phyloP scores from a whole-genome alignment of 2,888 invertebrate species.

The Anaspis maculata region DNA sequence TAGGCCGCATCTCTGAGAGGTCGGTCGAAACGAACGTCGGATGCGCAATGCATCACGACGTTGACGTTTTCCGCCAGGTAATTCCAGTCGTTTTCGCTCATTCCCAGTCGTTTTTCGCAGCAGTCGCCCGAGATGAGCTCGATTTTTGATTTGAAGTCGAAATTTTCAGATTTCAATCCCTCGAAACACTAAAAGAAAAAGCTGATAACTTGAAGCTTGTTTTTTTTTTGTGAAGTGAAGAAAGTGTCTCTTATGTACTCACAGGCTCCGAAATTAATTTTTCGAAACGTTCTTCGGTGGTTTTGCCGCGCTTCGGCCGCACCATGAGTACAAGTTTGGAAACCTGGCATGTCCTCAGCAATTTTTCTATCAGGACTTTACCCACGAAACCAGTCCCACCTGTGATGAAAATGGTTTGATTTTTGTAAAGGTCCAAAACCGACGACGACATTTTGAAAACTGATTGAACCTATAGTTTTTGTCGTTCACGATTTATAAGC shows the following conservation, averaged over 20 bases:
- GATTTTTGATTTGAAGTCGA: neutral
- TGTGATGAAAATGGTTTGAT: constrained; percentile 32
- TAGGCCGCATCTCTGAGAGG: neutral
- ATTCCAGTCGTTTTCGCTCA: neutral
- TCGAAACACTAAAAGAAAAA: neutral
- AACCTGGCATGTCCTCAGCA: constrained; percentile 34
- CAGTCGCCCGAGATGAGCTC: neutral
- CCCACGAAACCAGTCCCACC: constrained; percentile 41
- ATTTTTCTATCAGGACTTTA: constrained; percentile 32
- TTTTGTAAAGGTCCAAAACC: constrained; percentile 31
- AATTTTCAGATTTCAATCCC: neutral
- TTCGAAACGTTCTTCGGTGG: constrained; percentile 32
- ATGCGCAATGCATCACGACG: neutral
- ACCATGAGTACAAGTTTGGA: constrained; percentile 31
- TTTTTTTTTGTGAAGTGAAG: neutral
- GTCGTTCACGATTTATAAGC: no score
- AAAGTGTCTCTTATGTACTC: constrained; percentile 34
- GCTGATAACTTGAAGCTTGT: neutral
- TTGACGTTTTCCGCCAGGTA: neutral
- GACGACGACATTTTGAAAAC: no score
- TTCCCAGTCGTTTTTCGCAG: neutral
- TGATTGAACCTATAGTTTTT: no score
- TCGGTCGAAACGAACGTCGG: constrained; percentile 3
- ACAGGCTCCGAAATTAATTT: constrained; percentile 55
- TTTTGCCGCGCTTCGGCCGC: constrained; percentile 31